These are phyloP conservation scores for Anadara kagoshimensis DNA, from an alignment of 1,140 invertebrate genomes.

Conservation along the genomic window DNA sequence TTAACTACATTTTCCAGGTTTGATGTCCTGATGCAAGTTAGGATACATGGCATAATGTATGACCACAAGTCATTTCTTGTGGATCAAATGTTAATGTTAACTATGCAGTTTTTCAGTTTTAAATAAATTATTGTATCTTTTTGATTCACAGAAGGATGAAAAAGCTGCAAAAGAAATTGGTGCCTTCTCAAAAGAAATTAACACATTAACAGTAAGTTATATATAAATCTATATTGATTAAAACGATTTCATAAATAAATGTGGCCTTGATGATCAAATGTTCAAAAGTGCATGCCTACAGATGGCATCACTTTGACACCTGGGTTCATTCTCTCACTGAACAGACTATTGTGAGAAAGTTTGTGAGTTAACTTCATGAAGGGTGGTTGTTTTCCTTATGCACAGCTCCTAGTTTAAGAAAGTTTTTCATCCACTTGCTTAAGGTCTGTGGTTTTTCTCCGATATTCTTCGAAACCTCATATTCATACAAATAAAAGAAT, in stretches of 20 bases:
- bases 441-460: no score
- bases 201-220: slow-evolving; percentile 64
- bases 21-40: no score
- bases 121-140: slow-evolving; percentile 7
- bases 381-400: not conserved
- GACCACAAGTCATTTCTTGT: no score
- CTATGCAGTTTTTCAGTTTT: not conserved
- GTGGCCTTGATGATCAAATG: not conserved
- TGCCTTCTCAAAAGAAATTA: slow-evolving; percentile 68
- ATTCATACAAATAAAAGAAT: no score
- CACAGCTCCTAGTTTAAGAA: no score
- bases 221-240: not conserved
- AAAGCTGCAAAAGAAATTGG: slow-evolving; percentile 67
- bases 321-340: not conserved
- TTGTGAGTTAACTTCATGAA: not conserved
- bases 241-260: not conserved
- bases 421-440: no score
- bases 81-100: no score
- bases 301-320: not conserved
- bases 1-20: not conserved
- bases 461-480: no score
- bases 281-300: not conserved
- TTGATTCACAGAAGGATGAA: slow-evolving; percentile 54
- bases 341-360: not conserved
- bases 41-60: no score